Evolutionary conservation across 2,888 invertebrate species (phyloP).

Genomic region (Hydrotaea cyrtoneurina): DNA sequence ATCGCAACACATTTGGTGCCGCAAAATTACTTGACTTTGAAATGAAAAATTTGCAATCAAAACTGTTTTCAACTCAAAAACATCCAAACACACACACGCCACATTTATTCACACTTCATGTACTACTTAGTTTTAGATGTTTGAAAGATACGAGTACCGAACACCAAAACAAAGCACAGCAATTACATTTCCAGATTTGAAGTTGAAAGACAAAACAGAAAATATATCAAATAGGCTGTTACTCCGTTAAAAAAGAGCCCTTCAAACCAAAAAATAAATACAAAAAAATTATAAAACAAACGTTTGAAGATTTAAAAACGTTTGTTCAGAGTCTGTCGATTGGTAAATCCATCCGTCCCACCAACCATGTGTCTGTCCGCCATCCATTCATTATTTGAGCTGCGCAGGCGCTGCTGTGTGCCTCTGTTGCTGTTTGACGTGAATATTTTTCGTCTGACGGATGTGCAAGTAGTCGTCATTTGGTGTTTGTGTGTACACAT

Average conservation of each 20-base stretch:
- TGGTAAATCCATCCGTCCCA: too few species aligned
- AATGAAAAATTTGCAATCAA: constrained; percentile 19
- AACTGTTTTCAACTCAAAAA: constrained; percentile 5
- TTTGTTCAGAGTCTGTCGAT: background rate
- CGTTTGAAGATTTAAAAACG: background rate
- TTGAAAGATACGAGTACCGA: constrained; percentile 4
- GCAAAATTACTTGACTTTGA: constrained; percentile 31
- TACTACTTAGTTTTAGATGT: too few species aligned
- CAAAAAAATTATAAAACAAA: background rate
- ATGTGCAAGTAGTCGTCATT: background rate
- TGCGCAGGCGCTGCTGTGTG: constrained; percentile 3
- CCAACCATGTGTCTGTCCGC: background rate
- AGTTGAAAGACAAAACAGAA: background rate
- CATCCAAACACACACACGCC: background rate
- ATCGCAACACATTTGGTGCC: background rate
- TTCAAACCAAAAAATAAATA: background rate
- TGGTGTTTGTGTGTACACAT: too few species aligned
- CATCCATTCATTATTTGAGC: background rate
- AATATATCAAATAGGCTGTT: background rate
- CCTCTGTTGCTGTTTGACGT: background rate
- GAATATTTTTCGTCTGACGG: background rate
- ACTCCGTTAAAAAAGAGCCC: background rate
- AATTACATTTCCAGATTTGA: constrained; percentile 1
- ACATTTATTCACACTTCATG: background rate
- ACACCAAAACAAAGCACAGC: background rate